Evolutionary conservation across 2,888 invertebrate genomes (phyloP), one percentile per base, ranked within the genome.

Genomic region (Seira sanloemensis): DNA sequence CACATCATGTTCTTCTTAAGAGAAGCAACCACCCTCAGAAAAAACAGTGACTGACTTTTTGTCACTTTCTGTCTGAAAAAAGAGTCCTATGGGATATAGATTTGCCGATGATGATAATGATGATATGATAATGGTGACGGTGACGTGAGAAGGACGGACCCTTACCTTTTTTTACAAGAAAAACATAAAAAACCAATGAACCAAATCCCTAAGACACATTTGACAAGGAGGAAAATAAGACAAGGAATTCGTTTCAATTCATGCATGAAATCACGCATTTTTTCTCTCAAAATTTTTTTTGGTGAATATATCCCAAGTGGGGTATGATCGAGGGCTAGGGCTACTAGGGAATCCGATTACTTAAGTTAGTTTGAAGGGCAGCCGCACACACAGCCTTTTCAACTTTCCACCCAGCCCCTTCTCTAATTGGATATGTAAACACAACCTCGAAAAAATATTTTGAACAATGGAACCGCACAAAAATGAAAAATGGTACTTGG

Each of bases 31-130:
- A 58, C 12, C 58, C 58, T 18, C n/a, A 58, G 58, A 58, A 65
- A 54, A 65, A 62, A 66, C 1, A 66, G 4, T 27, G 67, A 27
- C 62, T 79, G 73, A 74, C 79, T 79, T 74, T 73, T 79, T 79
- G 73, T 79, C 79, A 66, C 66, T 66, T 37, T 73, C 27, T 25
- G 46, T 27, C 23, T 75, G 23, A 25, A 67, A 79, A 71, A 73
- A 26, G 79, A 54, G 72, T 79, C 79, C 79, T 23, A 16, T 74
- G 79, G 73, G 79, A 72, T 37, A 25, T 19, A 54, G 23, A 46
- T 71, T 58, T 71, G 21, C 50, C 24, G 66, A 23, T 68, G 68
- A 68, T 25, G 27, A 23, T 68, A 25, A 68, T 25, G 27, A 7
- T 68, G 68, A 25, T 9, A 68, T 68, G 68, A 25, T 68, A 27